Conservation (phyloP, 2,113 vertebrate genomes). For the Apteryx mantelli region DNA sequence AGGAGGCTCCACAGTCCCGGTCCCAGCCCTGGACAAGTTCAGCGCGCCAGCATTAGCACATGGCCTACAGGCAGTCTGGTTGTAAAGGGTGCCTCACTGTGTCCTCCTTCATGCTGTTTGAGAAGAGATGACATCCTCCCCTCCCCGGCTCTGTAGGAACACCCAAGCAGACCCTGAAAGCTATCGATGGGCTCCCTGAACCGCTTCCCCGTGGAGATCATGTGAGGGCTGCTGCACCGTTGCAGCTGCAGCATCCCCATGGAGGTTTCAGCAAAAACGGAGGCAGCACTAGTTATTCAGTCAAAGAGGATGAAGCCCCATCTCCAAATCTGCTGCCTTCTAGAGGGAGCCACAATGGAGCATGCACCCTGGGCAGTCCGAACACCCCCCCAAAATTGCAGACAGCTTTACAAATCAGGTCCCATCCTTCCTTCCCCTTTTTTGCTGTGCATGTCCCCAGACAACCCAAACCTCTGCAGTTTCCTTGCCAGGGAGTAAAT, state of each 20-base stretch:
- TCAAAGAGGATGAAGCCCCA: not conserved
- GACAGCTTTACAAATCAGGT: not conserved
- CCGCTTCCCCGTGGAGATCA: not conserved
- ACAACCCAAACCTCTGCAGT: not conserved
- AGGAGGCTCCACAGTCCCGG: fast-evolving
- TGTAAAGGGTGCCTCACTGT: not conserved
- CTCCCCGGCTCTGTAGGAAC: not conserved
- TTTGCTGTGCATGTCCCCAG: not conserved
- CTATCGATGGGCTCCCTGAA: too few species aligned
- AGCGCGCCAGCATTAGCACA: fast-evolving
- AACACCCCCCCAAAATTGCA: not conserved
- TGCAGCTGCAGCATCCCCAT: not conserved
- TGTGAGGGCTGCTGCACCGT: fast-evolving
- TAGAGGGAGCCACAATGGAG: not conserved
- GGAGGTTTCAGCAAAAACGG: too few species aligned
- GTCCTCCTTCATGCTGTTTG: not conserved
- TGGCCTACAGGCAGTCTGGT: not conserved
- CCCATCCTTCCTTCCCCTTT: not conserved
- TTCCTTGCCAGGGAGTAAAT: not conserved
- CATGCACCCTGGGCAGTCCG: not conserved
- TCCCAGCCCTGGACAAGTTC: not conserved
- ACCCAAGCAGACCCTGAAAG: not conserved
- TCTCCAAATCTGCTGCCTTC: not conserved
- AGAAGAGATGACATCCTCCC: not conserved
- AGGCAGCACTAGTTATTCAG: not conserved